Conservation (phyloP, 2,888 invertebrate genomes). For the Peribatodes rhomboidaria region DNA sequence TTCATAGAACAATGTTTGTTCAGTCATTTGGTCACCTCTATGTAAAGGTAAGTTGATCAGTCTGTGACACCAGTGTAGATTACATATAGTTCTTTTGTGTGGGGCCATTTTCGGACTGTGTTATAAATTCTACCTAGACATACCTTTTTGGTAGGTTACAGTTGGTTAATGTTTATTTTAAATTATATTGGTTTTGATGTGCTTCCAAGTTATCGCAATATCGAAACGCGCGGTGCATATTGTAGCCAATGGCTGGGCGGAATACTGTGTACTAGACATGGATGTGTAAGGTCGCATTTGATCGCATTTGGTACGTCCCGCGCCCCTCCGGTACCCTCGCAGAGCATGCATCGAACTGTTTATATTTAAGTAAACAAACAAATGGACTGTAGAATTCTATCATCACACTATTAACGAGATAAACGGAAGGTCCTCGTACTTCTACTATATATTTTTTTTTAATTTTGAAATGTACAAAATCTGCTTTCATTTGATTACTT, state of each 20-base stretch:
- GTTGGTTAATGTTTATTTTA: background rate
- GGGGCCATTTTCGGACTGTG: too few relatives aligned
- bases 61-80: too few relatives aligned
- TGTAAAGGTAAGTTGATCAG: too few relatives aligned
- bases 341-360: conserved; percentile 74
- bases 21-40: too few relatives aligned
- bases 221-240: conserved; percentile 40
- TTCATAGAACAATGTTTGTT: too few relatives aligned
- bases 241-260: conserved; percentile 18
- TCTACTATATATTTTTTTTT: conserved; percentile 64
- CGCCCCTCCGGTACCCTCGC: conserved; percentile 45
- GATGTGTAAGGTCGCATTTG: conserved; percentile 64
- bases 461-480: conserved; percentile 85
- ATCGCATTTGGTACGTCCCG: conserved; percentile 65
- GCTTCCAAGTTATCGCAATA: conserved; percentile 38
- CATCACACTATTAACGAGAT: conserved; percentile 80
- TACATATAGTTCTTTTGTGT: too few relatives aligned
- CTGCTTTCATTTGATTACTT: conserved; percentile 81
- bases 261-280: conserved; percentile 28
- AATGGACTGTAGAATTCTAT: conserved; percentile 82
- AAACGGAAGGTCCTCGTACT: conserved; percentile 69
- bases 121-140: too few relatives aligned
- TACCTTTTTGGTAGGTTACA: too few relatives aligned
- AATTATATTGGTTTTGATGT: background rate
- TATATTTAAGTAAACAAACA: conserved; percentile 80